A percentile compares a stretch with the other conserved stretches of the same genome.
Evolutionary conservation across 2,888 invertebrate genomes (phyloP).

Genomic region (Colletes collaris): DNA sequence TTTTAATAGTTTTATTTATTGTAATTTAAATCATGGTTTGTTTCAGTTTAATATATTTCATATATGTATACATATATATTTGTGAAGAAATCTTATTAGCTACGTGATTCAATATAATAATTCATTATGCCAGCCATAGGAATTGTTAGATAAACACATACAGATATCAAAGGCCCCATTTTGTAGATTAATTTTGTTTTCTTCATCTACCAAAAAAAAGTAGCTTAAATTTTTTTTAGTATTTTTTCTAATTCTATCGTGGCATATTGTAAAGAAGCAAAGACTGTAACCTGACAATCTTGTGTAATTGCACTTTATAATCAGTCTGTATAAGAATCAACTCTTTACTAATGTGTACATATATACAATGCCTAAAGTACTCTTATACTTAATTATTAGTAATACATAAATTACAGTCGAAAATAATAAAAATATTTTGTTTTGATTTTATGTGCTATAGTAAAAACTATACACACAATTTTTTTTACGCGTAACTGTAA

Average conservation of each 20-base stretch:
- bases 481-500: too few relatives aligned
- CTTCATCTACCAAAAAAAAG: background rate
- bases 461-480: too few relatives aligned
- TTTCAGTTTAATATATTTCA: conserved; percentile 22
- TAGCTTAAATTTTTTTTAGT: background rate
- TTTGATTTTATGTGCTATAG: background rate
- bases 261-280: background rate
- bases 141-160: conserved; percentile 21
- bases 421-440: conserved; percentile 20
- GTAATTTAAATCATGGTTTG: conserved; percentile 17
- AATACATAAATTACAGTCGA: conserved; percentile 10
- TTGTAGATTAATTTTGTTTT: conserved; percentile 8
- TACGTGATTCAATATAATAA: background rate
- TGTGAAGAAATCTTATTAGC: conserved; percentile 6
- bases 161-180: background rate
- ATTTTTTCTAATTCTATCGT: conserved; percentile 12
- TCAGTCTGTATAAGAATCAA: conserved; percentile 26
- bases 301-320: background rate
- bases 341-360: conserved; percentile 1
- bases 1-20: conserved; percentile 25
- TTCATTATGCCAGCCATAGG: conserved; percentile 31
- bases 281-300: background rate
- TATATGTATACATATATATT: conserved; percentile 11
- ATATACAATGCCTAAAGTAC: conserved; percentile 23
- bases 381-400: background rate